A percentile compares a stretch with the other conserved stretches of the same genome.
Evolutionary conservation across 2,113 vertebrate genomes (phyloP).

Genomic region (Rutilus rutilus): DNA sequence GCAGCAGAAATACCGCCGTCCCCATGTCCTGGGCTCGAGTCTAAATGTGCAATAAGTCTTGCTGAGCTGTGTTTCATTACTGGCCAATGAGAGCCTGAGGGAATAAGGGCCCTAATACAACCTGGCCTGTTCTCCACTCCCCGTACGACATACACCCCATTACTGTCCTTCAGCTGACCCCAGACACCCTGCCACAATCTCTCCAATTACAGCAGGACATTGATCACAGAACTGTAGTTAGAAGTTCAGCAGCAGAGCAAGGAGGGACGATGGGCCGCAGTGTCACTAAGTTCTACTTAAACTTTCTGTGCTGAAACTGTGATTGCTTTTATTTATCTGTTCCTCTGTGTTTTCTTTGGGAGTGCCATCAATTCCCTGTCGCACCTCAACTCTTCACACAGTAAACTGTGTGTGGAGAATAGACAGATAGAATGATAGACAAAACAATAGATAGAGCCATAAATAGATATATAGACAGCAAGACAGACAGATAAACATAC

Average conservation of each 20-base stretch:
- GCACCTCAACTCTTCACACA: not conserved
- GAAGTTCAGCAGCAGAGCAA: conserved; percentile 21
- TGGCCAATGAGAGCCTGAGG: conserved; percentile 37
- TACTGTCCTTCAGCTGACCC: conserved; percentile 42
- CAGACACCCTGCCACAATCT: conserved; percentile 30
- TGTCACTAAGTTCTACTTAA: not conserved
- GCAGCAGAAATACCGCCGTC: conserved; percentile 23
- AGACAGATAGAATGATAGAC: not conserved
- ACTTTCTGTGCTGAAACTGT: not conserved
- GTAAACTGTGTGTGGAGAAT: not conserved
- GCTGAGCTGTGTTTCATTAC: conserved; percentile 41
- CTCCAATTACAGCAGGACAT: conserved; percentile 40
- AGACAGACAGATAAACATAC: conserved; percentile 61
- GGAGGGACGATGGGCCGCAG: not conserved
- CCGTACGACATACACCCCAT: conserved; percentile 28
- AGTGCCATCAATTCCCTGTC: conserved; percentile 18
- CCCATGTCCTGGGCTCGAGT: conserved; percentile 12
- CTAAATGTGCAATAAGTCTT: conserved; percentile 39
- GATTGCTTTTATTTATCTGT: not conserved
- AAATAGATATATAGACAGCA: not conserved
- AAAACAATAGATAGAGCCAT: not conserved
- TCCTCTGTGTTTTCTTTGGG: not conserved
- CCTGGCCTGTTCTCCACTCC: conserved; percentile 3
- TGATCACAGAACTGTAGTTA: conserved; percentile 37
- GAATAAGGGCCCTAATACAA: conserved; percentile 31